Base-by-base conservation (phyloP, 2,888 invertebrate species). In the Homarus gammarus region DNA sequence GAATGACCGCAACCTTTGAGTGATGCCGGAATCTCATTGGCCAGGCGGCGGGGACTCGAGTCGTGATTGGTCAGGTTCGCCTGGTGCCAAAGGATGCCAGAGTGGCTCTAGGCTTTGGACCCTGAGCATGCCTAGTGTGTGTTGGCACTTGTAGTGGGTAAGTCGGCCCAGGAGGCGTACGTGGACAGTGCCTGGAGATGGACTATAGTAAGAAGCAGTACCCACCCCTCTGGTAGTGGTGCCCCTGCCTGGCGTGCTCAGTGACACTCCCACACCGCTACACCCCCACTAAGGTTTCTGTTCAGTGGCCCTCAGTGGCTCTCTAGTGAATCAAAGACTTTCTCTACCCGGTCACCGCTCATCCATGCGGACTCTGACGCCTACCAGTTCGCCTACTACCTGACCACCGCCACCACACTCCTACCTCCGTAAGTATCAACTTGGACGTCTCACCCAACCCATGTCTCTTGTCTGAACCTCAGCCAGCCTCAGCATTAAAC, bases 81-180 rank as follows among this genome's bases (percentile, higher is more conserved):
- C 81, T 61, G 72, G 81, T 56, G 81, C 56, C 79, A 36, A 56
- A 68, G 86, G 81, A 68, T 87, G 87, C 81, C 87, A 81, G 68
- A 72, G 79, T 87, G 81, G 87, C 31, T 77, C 77, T 77, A 56
- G 85, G 85, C 77, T 64, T 51, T 40, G 85, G 38, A 33, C 38
- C 27, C 72, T 87, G 56, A 56, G 56, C 36, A 72, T 87, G 87
- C 87, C 87, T 87, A 87, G 87, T 87, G 81, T 87, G 87, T 81
- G 72, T 87, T 87, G 87, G 87, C 87, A 81, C 87, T 70, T 87
- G 49, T 81, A 87, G 87, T 87, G 87, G 87, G 87, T 81, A 87
- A 72, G 87, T 87, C 72, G 49, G 81, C 44, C 64, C 77, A 75
- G 70, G 70, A 85, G 75, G 61, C 61, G 75, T 36, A 56, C 75